These are phyloP conservation scores for Phycodurus eques DNA, from an alignment of 2,113 vertebrate species.

Conservation along the genomic window DNA sequence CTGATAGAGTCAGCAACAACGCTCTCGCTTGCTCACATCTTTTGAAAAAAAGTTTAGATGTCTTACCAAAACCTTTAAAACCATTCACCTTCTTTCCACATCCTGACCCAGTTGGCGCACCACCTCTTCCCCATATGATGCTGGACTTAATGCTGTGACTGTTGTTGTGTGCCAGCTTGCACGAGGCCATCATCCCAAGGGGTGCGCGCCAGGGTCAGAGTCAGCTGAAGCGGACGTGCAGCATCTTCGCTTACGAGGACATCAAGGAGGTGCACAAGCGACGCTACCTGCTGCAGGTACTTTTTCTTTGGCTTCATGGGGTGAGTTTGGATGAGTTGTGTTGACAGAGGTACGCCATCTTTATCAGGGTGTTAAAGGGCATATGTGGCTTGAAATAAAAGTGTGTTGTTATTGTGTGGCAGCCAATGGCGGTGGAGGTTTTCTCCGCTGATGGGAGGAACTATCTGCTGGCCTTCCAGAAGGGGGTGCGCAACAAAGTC, in stretches of 20 bases:
- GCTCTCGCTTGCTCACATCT: no score
- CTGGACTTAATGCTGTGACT: not conserved
- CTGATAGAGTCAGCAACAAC: no score
- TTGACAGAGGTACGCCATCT: not conserved
- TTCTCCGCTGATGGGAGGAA: conserved; percentile 98
- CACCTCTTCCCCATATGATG: no score
- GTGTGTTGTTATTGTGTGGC: conserved; percentile 8
- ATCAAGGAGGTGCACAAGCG: conserved; percentile 98
- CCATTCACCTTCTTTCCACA: no score
- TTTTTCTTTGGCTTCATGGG: not conserved
- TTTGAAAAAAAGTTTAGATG: no score
- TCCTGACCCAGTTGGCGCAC: no score
- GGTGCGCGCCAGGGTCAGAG: conserved; percentile 94
- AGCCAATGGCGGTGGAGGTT: conserved; percentile 97
- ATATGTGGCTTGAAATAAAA: not conserved
- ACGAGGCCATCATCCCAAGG: conserved; percentile 95
- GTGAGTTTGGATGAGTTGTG: not conserved
- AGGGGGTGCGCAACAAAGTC: conserved; percentile 97
- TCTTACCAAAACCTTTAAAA: no score
- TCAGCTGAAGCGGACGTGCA: conserved; percentile 93
- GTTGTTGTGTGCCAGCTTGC: conserved; percentile 74
- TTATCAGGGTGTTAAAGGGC: not conserved
- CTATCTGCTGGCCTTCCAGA: conserved; percentile 95
- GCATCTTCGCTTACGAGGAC: conserved; percentile 97
- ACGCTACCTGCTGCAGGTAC: conserved; percentile 93